Evolutionary conservation across 1,140 invertebrate species (phyloP).

Genomic region (Sitodiplosis mosellana): DNA sequence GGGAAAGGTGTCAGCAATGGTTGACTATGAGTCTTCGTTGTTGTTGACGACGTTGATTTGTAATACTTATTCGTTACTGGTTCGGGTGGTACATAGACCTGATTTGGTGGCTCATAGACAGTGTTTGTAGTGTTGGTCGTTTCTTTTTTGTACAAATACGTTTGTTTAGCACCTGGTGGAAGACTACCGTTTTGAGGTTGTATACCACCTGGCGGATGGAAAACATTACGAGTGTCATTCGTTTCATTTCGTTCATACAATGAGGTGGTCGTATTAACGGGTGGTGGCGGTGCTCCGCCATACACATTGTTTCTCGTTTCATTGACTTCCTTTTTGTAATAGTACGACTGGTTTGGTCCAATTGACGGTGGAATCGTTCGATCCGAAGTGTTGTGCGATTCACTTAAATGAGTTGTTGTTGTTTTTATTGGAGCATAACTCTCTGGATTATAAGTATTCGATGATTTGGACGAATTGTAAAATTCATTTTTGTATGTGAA

Average conservation of each 20-base stretch:
- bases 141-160: conserved; percentile 4
- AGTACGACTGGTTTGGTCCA: conserved; percentile 2
- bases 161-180: background rate
- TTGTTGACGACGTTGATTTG: conserved; percentile 20
- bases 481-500: conserved; percentile 2
- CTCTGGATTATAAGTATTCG: background rate
- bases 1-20: conserved; percentile 28
- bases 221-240: no score
- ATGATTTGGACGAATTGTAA: background rate
- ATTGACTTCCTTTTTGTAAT: no score
- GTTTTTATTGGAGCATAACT: conserved; percentile 10
- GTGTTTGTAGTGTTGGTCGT: conserved; percentile 2
- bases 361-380: conserved; percentile 6
- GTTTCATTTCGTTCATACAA: background rate
- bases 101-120: background rate
- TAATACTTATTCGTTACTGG: conserved; percentile 8
- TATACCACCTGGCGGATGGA: no score
- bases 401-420: conserved; percentile 23
- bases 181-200: no score
- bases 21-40: conserved; percentile 12
- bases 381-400: conserved; percentile 14
- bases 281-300: conserved; percentile 6
- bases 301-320: no score
- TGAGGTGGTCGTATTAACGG: conserved; percentile 15
- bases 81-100: background rate